phyloP scores from a whole-genome alignment of 2,113 vertebrate species.

The Salvelinus sp. region DNA sequence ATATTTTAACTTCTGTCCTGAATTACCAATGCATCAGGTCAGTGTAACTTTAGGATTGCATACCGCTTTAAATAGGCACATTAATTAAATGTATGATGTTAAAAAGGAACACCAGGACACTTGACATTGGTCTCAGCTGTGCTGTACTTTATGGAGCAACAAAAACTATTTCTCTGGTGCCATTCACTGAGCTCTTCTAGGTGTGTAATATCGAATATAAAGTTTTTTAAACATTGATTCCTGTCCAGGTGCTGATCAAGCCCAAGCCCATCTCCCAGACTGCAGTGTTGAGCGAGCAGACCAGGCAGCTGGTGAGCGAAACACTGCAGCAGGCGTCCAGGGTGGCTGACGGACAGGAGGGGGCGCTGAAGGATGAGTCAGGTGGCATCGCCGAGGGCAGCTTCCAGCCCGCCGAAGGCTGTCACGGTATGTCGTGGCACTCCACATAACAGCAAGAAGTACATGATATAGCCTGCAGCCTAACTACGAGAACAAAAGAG shows the following conservation, averaged over 20 bases:
- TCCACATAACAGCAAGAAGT: neutral
- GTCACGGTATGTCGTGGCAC: conserved; percentile 73
- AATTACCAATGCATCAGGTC: no score
- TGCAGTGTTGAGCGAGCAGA: conserved; percentile 92
- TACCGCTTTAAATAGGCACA: no score
- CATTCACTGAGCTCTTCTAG: neutral
- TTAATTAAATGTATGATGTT: no score
- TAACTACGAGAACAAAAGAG: neutral
- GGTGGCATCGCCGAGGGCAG: conserved; percentile 76
- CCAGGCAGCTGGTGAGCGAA: conserved; percentile 93
- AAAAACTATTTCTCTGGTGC: neutral
- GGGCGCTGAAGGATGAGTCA: conserved; percentile 79
- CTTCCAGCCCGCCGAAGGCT: conserved; percentile 77
- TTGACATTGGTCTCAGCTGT: neutral
- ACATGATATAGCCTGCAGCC: neutral
- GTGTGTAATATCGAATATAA: neutral
- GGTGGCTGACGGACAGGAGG: conserved; percentile 81
- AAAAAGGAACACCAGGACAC: no score
- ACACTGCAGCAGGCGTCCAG: conserved; percentile 92
- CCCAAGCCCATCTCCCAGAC: conserved; percentile 97
- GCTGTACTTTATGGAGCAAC: neutral
- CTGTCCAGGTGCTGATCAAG: conserved; percentile 93
- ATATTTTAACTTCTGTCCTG: no score
- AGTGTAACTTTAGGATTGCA: no score
- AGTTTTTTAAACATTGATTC: neutral